Evolutionary conservation across 2,113 vertebrate genomes (phyloP).

Genomic region (Crotalus tigris): DNA sequence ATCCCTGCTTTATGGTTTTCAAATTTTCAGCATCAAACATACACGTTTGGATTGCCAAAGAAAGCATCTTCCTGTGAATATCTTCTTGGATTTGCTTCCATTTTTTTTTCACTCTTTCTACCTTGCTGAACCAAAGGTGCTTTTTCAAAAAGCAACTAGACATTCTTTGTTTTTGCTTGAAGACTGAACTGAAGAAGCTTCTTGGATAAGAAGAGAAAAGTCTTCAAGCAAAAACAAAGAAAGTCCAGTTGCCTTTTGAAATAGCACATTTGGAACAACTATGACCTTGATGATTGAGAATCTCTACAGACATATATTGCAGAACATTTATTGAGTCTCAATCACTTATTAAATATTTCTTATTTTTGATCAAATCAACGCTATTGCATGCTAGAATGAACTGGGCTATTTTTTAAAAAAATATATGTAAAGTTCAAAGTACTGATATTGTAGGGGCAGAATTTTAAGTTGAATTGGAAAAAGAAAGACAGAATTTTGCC

Average conservation of each 20-base stretch:
- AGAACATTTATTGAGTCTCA: neutral
- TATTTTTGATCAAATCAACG: neutral
- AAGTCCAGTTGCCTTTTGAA: neutral
- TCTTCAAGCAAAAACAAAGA: neutral
- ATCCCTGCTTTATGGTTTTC: neutral
- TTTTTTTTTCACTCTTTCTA: neutral
- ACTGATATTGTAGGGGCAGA: neutral
- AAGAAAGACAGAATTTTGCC: neutral
- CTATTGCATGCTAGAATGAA: neutral
- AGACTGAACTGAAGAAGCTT: neutral
- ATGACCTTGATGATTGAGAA: neutral
- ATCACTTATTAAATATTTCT: neutral
- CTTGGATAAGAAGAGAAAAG: neutral
- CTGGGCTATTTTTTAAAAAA: neutral
- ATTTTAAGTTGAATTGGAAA: neutral
- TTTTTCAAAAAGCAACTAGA: neutral
- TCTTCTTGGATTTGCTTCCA: neutral
- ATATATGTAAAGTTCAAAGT: neutral
- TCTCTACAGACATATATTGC: neutral
- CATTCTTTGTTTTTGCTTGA: neutral
- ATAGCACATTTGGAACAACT: neutral
- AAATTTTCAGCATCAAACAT: neutral
- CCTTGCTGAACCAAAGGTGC: neutral
- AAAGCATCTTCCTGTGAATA: neutral
- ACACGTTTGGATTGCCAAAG: neutral